Evolutionary conservation across 2,797 vertebrate genomes (phyloP).

Genomic region (Pseudochirops corinnae): DNA sequence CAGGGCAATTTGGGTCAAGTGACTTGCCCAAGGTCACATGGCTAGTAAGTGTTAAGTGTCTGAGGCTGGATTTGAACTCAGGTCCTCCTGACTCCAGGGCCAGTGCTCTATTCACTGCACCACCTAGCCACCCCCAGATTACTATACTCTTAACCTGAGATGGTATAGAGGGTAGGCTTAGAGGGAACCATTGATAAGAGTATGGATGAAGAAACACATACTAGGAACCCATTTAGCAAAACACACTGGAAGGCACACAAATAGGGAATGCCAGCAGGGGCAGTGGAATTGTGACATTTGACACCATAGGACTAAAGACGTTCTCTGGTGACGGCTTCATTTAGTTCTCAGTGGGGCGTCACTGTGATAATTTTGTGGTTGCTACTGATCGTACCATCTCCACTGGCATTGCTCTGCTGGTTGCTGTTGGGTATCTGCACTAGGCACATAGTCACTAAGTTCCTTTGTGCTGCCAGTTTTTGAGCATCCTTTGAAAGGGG

Average conservation of each 20-base stretch:
- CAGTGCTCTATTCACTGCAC: no score
- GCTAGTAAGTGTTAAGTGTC: no score
- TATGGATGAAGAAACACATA: neutral
- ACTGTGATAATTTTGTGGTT: neutral
- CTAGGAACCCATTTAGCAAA: neutral
- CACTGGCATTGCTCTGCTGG: neutral
- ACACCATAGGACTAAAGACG: neutral
- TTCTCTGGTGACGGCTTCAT: neutral
- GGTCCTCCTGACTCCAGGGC: no score
- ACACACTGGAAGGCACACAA: neutral
- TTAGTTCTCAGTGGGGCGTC: neutral
- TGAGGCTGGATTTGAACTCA: no score
- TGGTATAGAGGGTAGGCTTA: neutral
- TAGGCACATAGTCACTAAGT: neutral
- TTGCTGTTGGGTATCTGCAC: neutral
- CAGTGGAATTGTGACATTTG: neutral
- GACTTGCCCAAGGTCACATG: no score
- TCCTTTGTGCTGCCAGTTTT: neutral
- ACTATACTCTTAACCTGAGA: neutral
- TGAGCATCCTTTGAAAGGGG: neutral
- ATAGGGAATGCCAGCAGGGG: neutral
- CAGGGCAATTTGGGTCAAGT: no score
- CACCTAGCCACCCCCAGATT: no score
- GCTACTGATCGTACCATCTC: neutral
- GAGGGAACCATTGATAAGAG: neutral